These are phyloP conservation scores for Falco cherrug DNA, from an alignment of 2,797 vertebrate genomes.

Conservation along the genomic window DNA sequence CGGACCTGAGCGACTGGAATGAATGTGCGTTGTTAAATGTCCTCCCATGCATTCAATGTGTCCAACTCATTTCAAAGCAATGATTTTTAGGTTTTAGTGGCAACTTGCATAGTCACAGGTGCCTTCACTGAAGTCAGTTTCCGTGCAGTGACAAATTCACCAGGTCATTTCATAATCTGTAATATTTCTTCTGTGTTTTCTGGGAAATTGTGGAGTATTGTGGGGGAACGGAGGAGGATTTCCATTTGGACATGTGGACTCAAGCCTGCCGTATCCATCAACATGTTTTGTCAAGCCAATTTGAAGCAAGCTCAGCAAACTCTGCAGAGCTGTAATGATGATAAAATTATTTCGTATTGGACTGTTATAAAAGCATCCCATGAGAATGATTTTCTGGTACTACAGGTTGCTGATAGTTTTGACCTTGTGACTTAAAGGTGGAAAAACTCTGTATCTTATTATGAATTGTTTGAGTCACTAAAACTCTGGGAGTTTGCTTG, in stretches of 20 bases:
- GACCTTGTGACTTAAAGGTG: not conserved
- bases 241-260: not conserved
- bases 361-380: not conserved
- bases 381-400: not conserved
- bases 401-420: not conserved
- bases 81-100: not conserved
- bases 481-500: not conserved
- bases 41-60: not conserved
- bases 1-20: not conserved
- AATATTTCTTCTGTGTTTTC: not conserved
- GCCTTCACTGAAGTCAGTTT: not conserved
- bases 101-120: accelerated
- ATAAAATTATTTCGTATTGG: not conserved
- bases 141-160: not conserved
- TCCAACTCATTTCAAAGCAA: not conserved
- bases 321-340: not conserved
- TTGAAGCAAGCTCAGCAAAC: not conserved
- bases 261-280: not conserved
- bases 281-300: not conserved
- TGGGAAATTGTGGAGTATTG: not conserved
- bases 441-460: not conserved
- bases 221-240: no score
- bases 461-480: not conserved
- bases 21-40: not conserved
- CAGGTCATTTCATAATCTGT: accelerated